Conservation (phyloP, 2,113 vertebrate genomes). For the Macroglossus sobrinus region DNA sequence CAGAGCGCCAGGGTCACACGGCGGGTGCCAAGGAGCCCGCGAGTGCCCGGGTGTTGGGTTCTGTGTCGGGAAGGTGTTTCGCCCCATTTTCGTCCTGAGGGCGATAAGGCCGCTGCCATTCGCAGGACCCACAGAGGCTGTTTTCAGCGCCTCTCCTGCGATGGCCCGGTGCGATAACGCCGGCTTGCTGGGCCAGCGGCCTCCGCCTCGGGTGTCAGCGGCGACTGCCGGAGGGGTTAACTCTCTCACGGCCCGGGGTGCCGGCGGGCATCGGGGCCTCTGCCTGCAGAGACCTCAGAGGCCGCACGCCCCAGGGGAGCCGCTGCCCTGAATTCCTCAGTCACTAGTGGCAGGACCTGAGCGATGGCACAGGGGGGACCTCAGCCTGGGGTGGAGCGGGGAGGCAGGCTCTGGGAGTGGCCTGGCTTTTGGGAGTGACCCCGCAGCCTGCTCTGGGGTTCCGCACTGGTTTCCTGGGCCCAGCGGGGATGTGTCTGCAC, state of each 20-base stretch:
- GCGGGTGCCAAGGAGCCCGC: background rate
- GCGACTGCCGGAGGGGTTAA: background rate
- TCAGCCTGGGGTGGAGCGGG: no score
- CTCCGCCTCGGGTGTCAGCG: background rate
- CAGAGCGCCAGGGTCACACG: background rate
- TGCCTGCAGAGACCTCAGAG: background rate
- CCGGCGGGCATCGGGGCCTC: background rate
- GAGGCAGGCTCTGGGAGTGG: background rate
- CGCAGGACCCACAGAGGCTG: slow-evolving; percentile 4
- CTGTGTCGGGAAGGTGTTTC: background rate
- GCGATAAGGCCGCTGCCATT: background rate
- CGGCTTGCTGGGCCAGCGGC: background rate
- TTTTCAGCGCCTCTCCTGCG: background rate
- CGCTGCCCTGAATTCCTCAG: background rate
- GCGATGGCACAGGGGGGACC: no score
- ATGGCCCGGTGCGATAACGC: slow-evolving; percentile 41
- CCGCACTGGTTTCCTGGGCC: background rate
- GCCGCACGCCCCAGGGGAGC: background rate
- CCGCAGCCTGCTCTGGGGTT: background rate
- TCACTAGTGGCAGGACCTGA: background rate
- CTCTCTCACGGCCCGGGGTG: background rate
- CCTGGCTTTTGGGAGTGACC: background rate
- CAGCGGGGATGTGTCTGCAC: background rate
- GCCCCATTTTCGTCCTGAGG: background rate
- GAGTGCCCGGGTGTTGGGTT: rapidly evolving